These are phyloP conservation scores for Amblyopsis rosae DNA, from an alignment of 2,113 vertebrate genomes.

Conservation along the genomic window DNA sequence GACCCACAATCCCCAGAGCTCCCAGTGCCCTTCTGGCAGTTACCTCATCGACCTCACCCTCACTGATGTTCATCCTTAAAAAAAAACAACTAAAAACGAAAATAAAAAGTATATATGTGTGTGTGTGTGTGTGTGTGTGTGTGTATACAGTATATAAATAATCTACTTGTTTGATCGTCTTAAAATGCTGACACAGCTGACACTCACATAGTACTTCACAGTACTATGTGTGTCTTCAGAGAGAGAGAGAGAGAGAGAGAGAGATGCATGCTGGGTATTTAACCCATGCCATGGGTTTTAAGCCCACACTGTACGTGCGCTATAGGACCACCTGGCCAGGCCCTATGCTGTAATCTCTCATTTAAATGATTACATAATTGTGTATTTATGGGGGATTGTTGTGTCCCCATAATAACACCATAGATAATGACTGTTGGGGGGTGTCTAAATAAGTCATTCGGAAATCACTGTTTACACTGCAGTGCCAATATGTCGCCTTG, in stretches of 20 bases:
- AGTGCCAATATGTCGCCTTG: neutral
- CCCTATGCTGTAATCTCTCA: neutral
- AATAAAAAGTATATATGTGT: too few species aligned
- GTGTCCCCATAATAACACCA: neutral
- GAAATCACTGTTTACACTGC: neutral
- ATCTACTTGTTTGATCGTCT: too few species aligned
- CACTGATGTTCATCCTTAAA: neutral
- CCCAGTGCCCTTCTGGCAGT: neutral
- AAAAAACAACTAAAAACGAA: too few species aligned
- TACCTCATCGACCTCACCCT: neutral
- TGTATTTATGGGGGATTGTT: neutral
- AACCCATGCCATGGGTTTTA: neutral
- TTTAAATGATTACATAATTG: too few species aligned
- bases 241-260: neutral
- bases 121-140: too few species aligned
- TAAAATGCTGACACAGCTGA: constrained; percentile 25
- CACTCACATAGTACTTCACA: constrained; percentile 14
- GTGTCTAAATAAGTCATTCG: neutral
- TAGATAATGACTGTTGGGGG: neutral
- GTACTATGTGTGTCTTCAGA: neutral
- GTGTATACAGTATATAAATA: too few species aligned
- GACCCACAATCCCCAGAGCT: constrained; percentile 41
- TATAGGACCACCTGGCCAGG: neutral
- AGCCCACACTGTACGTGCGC: neutral
- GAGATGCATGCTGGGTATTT: neutral